Conservation (phyloP, 2,797 vertebrate genomes). For the Pipistrellus pygmaeus region DNA sequence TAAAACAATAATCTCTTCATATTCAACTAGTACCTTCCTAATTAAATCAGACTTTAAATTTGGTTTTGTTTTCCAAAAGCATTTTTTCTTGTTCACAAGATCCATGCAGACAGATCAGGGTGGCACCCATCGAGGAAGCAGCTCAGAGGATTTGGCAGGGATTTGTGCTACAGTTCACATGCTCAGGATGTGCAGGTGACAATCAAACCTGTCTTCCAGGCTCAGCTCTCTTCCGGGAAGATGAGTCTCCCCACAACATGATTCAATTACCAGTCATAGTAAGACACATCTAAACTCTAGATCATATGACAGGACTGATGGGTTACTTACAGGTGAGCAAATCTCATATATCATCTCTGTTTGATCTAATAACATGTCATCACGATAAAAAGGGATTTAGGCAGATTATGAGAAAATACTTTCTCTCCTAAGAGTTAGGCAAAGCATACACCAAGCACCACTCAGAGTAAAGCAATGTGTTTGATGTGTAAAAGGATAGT, state of each 20-base stretch:
- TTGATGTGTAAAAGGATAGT: neutral
- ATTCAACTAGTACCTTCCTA: slow-evolving; percentile 2
- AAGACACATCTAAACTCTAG: neutral
- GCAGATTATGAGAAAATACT: slow-evolving; percentile 1
- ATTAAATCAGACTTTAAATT: slow-evolving; percentile 16
- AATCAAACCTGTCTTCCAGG: neutral
- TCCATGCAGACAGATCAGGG: neutral
- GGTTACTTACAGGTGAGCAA: neutral
- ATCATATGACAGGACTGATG: neutral
- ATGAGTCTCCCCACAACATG: neutral
- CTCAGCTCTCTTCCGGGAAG: neutral
- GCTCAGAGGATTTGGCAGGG: neutral
- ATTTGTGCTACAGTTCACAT: neutral
- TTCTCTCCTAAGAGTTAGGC: neutral
- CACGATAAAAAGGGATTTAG: neutral
- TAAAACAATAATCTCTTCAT: slow-evolving; percentile 33
- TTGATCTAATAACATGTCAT: neutral
- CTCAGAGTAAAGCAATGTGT: neutral
- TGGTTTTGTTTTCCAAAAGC: slow-evolving; percentile 1
- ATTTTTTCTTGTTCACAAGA: slow-evolving; percentile 28
- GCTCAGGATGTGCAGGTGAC: neutral
- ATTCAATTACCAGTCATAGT: neutral
- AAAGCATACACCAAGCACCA: neutral
- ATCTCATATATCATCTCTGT: neutral
- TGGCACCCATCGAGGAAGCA: neutral